Evolutionary conservation across 2,888 invertebrate genomes (phyloP).

Genomic region (Trissonchulus sp.): DNA sequence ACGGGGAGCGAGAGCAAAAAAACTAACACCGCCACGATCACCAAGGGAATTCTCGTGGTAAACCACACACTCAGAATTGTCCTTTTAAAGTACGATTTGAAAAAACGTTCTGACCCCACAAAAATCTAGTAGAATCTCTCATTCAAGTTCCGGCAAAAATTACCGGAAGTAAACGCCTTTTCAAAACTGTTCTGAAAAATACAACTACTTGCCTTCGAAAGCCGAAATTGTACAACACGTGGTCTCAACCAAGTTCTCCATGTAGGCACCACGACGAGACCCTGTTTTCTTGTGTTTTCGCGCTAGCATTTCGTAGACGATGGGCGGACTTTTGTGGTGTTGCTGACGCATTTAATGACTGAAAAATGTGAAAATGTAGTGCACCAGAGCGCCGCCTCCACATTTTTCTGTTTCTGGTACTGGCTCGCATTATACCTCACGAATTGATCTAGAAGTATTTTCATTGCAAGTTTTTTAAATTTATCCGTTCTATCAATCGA

Average conservation of each 20-base stretch:
- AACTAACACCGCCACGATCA: conserved; percentile 33
- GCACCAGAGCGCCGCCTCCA: conserved; percentile 3
- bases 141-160: no score
- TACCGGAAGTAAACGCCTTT: conserved; percentile 28
- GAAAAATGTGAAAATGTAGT: conserved; percentile 10
- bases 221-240: neutral
- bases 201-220: neutral
- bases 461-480: no score
- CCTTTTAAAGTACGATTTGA: conserved; percentile 5
- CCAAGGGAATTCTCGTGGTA: conserved; percentile 37
- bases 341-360: neutral
- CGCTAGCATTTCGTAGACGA: conserved; percentile 5
- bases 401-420: no score
- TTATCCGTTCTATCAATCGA: no score
- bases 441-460: no score
- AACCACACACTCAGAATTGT: conserved; percentile 37
- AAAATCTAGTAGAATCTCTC: conserved; percentile 32
- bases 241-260: neutral
- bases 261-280: neutral
- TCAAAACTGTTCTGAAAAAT: conserved; percentile 35
- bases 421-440: no score
- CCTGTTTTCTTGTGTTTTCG: neutral
- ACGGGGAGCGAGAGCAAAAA: conserved; percentile 32
- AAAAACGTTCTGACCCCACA: neutral
- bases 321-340: neutral